Base-by-base conservation (phyloP, 2,113 vertebrate genomes). In the Eolophus roseicapilla region DNA sequence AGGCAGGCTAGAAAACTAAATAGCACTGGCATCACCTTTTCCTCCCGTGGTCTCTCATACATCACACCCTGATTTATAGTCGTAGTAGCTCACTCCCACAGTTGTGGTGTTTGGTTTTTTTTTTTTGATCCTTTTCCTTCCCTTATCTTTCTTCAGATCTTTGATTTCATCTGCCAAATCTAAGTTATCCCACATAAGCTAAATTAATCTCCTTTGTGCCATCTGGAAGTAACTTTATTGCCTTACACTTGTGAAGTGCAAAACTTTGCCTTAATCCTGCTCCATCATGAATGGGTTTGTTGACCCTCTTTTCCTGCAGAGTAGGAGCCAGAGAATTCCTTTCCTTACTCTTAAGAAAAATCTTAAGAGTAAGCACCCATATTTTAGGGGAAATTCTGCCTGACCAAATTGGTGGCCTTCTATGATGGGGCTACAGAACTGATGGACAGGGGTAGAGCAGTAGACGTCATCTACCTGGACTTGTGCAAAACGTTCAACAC, bases 41-140 rank as follows among this genome's bases (percentile, higher is more conserved):
- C 3, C 5, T 63, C 23, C 2, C 39, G 7, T 19, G 17, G 3
- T 75, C 24, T 62, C 16, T 62, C 29, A 11, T 17, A 13, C 4
- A 15, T 44, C 23, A 46, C 12, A 33, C 19, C 7, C 12, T 5
- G 3, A 65, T 33, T 47, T 84, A 21, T 65, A 87, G 59, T 49
- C 14, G 18, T 13, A 10, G 15, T 13, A 64, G 25, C 28, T 82
- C 0, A 71, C 49, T 80, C 63, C 31, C 3, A 0, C 35, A 5
- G 21, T 59, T 59, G 24, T 25, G 7, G 6, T 11, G 6, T 14
- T 53, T 31, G 41, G 39, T 10, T 9, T 39, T 53, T 53, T 6
- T 57, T n/a, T 47, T 68, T 39, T 17, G 5, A 52, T 46, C 11
- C 2, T 33, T 78, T 81, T 41, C 14, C n/a, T 59, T 86, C 75